Evolutionary conservation across 2,113 vertebrate species (phyloP).

Genomic region (Ciconia stormi): DNA sequence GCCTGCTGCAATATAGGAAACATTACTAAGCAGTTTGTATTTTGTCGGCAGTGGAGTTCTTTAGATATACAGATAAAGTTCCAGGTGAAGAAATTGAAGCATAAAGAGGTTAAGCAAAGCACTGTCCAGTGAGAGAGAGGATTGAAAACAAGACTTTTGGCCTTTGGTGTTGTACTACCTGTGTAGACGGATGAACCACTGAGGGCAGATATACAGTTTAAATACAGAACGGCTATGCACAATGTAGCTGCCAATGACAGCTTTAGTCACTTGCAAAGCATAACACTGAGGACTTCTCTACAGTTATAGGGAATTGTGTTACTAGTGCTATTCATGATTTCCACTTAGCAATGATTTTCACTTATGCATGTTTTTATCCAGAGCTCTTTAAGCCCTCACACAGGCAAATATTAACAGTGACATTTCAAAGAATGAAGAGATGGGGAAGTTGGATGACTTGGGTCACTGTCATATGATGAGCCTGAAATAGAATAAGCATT

Average conservation of each 20-base stretch:
- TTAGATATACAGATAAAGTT: not conserved
- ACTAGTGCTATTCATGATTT: not conserved
- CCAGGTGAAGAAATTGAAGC: not conserved
- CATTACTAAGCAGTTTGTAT: not conserved
- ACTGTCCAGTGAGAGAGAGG: not conserved
- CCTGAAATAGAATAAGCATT: not conserved
- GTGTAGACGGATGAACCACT: not conserved
- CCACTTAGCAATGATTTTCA: not conserved
- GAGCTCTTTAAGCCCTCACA: not conserved
- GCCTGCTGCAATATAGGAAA: not conserved
- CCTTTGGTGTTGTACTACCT: not conserved
- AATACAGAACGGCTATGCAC: not conserved
- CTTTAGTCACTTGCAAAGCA: not conserved
- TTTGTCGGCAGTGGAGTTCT: not conserved
- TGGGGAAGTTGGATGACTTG: slow-evolving; percentile 25
- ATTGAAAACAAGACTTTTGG: not conserved
- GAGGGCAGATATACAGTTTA: not conserved
- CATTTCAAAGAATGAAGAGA: not conserved
- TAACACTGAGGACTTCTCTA: not conserved
- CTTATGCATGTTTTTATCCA: not conserved
- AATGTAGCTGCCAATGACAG: not conserved
- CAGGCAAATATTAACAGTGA: not conserved
- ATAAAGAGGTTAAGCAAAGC: not conserved
- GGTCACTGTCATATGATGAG: slow-evolving; percentile 35
- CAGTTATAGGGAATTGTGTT: not conserved